Base-by-base conservation (phyloP, 2,888 invertebrate genomes). In the Pristionchus fissidentatus region DNA sequence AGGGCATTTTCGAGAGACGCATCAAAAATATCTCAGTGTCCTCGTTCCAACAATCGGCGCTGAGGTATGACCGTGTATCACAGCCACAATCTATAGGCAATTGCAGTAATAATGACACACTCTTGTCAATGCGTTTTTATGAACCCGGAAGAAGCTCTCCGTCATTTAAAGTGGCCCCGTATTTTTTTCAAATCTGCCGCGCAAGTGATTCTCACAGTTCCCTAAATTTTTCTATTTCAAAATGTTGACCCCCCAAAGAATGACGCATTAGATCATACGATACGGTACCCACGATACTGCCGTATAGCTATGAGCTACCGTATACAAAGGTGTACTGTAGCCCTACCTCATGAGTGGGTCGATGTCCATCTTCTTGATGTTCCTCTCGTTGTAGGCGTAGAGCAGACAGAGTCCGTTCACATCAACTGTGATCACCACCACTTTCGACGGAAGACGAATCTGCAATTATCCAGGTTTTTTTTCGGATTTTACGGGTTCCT, bases 351-450 rank as follows among this genome's bases (percentile, higher is more conserved):
- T 79, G 3, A 79, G 2, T 7, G 79, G 79, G 43, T 79, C 79
- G 41, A 79, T 79, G 26, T 79, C 79, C 55, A 57, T 57, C 57
- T 79, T 79, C 81, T 52, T 84, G 57, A 73, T 82, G 22, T 43
- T 84, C 35, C 80, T 41, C 29, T 84, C 81, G 38, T 73, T 83
- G 62, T 80, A 83, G 1, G 79, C 86, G 52, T 86, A 86, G 32
- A 86, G 38, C 29, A 85, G 79, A 43, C 84, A 84, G 52, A 84
- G 55, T 29, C 85, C 86, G 19, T 84, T 77, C 55, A 84, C 70
- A 57, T 86, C 84, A 4, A 86, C 52, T 4, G 86, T 86, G n/a
- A 85, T 62, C 43, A 86, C 78, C 7, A 86, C 78, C 7, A 60
- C 79, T 79, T 57, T 55, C 5, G 79, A 79, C 19, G 79, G 60